Conservation (phyloP, 2,113 vertebrate genomes). For the Gobio gobio region DNA sequence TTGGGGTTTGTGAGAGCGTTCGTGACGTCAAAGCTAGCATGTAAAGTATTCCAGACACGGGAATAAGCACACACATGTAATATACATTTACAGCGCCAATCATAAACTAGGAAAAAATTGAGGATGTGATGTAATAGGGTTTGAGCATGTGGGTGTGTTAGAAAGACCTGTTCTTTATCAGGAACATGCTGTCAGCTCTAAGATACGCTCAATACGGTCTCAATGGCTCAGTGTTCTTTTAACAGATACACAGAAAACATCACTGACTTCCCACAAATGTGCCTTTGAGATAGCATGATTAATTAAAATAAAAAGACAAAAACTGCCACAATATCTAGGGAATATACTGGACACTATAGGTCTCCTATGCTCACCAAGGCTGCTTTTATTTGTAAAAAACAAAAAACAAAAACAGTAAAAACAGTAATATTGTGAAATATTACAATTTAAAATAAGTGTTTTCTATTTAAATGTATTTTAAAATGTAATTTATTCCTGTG, state of each 20-base stretch:
- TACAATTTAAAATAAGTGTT: no score
- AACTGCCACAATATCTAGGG: neutral
- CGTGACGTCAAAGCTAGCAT: neutral
- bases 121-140: constrained; percentile 4
- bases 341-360: no score
- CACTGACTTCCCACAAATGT: neutral
- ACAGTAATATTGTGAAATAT: no score
- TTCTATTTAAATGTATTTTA: no score
- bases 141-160: constrained; percentile 8
- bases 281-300: neutral
- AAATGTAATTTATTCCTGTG: no score
- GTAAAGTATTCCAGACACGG: neutral
- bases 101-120: neutral
- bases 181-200: constrained; percentile 35
- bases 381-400: no score
- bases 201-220: neutral
- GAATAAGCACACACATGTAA: constrained; percentile 3
- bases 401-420: no score
- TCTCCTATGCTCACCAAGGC: no score
- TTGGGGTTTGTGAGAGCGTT: neutral
- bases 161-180: constrained; percentile 45
- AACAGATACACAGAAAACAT: constrained; percentile 21
- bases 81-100: neutral
- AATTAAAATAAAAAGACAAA: neutral
- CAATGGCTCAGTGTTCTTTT: constrained; percentile 20